Conservation (phyloP, 2,888 invertebrate species). For the Callimorpha dominula region DNA sequence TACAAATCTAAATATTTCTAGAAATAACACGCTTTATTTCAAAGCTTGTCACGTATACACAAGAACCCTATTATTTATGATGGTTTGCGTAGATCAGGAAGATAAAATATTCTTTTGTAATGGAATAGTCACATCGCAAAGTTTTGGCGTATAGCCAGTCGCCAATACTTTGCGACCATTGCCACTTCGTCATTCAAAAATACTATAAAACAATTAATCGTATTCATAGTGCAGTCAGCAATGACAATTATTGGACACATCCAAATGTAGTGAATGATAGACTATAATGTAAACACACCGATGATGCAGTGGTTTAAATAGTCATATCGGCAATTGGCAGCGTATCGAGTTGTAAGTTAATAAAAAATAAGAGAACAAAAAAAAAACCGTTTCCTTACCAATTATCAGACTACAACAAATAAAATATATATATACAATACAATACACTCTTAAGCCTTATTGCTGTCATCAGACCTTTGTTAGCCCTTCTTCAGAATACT, state of each 20-base stretch:
- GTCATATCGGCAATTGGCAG: neutral
- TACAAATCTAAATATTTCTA: constrained; percentile 26
- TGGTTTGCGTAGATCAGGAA: constrained; percentile 32
- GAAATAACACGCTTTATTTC: constrained; percentile 39
- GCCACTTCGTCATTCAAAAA: constrained; percentile 17
- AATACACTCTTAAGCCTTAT: no score
- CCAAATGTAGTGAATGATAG: neutral
- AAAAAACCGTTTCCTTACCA: no score
- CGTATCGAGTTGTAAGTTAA: neutral
- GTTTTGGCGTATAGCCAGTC: constrained; percentile 43
- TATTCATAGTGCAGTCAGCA: neutral
- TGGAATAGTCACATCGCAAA: constrained; percentile 26
- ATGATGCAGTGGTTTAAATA: neutral
- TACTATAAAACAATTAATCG: neutral
- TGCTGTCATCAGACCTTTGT: no score
- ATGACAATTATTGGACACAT: neutral
- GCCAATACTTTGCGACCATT: constrained; percentile 23
- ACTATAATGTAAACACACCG: neutral
- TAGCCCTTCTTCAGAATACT: no score
- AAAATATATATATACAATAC: no score
- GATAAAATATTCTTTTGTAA: constrained; percentile 38
- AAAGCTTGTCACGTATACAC: constrained; percentile 21
- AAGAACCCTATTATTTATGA: constrained; percentile 49
- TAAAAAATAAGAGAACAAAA: no score
- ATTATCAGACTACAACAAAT: no score